Conservation (phyloP, 1,140 invertebrate species). For the Cydia amplana region DNA sequence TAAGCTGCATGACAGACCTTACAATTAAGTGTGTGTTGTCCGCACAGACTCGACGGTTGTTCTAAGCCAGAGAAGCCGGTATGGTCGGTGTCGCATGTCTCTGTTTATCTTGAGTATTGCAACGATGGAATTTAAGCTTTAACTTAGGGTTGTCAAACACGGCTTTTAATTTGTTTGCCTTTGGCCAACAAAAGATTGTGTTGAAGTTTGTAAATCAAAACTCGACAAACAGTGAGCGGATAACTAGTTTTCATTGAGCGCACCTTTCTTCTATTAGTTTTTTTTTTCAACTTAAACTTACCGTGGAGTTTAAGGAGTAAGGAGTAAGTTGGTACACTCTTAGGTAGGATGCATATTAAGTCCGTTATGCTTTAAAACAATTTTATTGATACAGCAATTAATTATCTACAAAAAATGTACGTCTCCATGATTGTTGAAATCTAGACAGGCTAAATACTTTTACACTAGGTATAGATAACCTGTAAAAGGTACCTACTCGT, state of each 20-base stretch:
- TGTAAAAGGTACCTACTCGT: too few species aligned
- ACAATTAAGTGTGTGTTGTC: not conserved
- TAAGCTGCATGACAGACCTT: not conserved
- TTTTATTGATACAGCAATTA: too few species aligned
- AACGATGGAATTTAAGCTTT: conserved; percentile 28
- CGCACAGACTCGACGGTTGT: not conserved
- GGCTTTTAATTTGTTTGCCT: conserved; percentile 29
- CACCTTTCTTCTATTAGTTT: not conserved
- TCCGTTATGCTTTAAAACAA: too few species aligned
- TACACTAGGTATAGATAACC: too few species aligned
- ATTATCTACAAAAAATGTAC: too few species aligned
- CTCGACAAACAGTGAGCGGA: conserved; percentile 9
- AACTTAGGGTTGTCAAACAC: conserved; percentile 27
- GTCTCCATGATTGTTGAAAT: too few species aligned
- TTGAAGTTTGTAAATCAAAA: conserved; percentile 26
- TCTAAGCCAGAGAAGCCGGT: not conserved
- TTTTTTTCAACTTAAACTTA: not conserved
- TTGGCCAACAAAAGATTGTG: conserved; percentile 26
- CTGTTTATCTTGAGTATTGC: conserved; percentile 23
- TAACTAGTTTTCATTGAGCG: conserved; percentile 14
- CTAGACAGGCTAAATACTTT: too few species aligned
- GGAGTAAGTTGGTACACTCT: not conserved
- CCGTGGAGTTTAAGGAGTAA: not conserved
- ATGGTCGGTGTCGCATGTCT: conserved; percentile 27
- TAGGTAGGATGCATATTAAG: too few species aligned